Evolutionary conservation across 2,888 invertebrate species (phyloP).

Genomic region (Pheosia tremula): DNA sequence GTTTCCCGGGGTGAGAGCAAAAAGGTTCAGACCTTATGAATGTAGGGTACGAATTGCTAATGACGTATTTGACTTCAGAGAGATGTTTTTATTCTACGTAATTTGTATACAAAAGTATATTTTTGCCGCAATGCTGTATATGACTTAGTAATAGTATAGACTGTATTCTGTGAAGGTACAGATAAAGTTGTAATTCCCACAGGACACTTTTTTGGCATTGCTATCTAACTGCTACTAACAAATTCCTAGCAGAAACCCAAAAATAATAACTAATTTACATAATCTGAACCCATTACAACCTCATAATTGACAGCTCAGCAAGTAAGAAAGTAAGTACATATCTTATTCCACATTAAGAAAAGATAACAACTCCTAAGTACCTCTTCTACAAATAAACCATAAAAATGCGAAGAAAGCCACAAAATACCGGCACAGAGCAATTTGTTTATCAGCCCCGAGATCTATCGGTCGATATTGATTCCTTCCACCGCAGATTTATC

Average conservation of each 20-base stretch:
- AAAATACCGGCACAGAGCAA: background rate
- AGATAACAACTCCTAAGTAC: no score
- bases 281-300: no score
- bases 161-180: background rate
- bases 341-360: no score
- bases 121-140: background rate
- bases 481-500: background rate
- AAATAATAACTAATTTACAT: no score
- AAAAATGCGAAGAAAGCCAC: background rate
- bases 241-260: no score
- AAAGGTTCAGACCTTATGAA: background rate
- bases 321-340: no score
- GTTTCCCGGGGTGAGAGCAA: background rate
- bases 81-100: background rate
- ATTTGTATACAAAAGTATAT: background rate
- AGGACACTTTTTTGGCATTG: no score
- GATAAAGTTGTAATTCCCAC: background rate
- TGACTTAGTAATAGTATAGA: background rate
- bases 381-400: background rate
- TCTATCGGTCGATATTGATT: background rate
- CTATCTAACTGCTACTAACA: no score
- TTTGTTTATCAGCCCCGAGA: background rate
- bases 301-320: no score
- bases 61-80: background rate
- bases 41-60: conserved; percentile 1